phyloP scores from a whole-genome alignment of 2,797 vertebrate genomes.

The Knipowitschia caucasica region DNA sequence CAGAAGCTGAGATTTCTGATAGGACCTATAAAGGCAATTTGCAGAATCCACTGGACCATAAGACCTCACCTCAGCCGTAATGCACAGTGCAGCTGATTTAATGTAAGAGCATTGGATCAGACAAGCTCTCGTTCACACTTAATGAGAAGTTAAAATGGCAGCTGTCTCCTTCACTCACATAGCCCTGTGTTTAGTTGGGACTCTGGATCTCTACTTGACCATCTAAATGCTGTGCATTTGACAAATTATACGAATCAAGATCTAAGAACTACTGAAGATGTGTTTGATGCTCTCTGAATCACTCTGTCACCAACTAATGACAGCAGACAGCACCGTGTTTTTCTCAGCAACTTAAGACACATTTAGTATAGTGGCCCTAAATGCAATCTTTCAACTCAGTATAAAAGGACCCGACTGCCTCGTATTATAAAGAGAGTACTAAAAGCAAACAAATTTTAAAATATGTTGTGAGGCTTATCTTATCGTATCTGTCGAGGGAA shows the following conservation, averaged over 20 bases:
- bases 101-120: not conserved
- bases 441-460: not conserved
- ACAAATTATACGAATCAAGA: conserved; percentile 4
- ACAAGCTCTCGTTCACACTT: not conserved
- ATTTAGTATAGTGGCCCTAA: not conserved
- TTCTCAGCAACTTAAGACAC: not conserved
- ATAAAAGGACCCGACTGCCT: not conserved
- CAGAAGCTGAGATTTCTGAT: conserved; percentile 2
- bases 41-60: conserved; percentile 6
- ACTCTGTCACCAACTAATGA: not conserved
- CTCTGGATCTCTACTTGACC: not conserved
- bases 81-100: not conserved
- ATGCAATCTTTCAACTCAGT: not conserved
- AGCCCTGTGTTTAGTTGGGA: not conserved
- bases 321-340: not conserved
- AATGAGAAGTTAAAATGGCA: conserved; percentile 6
- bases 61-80: not conserved
- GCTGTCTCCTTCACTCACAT: not conserved
- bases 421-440: not conserved
- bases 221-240: not conserved
- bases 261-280: not conserved
- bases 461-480: too few species aligned
- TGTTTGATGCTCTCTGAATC: not conserved
- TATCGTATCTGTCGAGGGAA: too few species aligned
- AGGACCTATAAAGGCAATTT: conserved; percentile 3